Evolutionary conservation across 2,113 vertebrate species (phyloP).

Genomic region (Gasterosteus aculeatus): DNA sequence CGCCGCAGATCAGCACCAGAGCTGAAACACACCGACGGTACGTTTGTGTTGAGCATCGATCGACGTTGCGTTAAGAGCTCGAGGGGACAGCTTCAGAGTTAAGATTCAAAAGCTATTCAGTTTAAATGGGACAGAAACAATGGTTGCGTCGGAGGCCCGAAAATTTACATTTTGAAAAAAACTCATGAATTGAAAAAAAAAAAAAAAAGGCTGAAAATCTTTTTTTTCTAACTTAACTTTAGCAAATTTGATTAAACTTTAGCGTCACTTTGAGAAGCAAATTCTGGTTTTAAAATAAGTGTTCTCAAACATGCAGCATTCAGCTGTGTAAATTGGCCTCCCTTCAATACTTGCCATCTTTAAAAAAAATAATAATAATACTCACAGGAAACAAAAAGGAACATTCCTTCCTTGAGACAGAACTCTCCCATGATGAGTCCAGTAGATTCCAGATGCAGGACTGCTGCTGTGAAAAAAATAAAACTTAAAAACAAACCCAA

Average conservation of each 20-base stretch:
- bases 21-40: conserved; percentile 22
- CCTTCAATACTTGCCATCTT: no score
- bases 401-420: background rate
- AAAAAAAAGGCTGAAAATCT: no score
- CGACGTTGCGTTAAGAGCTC: background rate
- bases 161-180: no score
- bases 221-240: no score
- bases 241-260: no score
- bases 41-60: background rate
- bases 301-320: no score
- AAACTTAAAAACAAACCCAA: no score
- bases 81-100: background rate
- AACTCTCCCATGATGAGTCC: conserved; percentile 31
- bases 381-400: conserved; percentile 45
- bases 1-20: background rate
- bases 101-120: background rate
- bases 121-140: background rate
- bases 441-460: background rate
- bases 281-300: no score
- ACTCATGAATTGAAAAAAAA: no score
- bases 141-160: background rate
- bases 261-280: no score
- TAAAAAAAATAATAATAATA: background rate
- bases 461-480: background rate
- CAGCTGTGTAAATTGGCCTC: no score